phyloP scores from a whole-genome alignment of 2,113 vertebrate genomes.

The Apeltes quadracus region DNA sequence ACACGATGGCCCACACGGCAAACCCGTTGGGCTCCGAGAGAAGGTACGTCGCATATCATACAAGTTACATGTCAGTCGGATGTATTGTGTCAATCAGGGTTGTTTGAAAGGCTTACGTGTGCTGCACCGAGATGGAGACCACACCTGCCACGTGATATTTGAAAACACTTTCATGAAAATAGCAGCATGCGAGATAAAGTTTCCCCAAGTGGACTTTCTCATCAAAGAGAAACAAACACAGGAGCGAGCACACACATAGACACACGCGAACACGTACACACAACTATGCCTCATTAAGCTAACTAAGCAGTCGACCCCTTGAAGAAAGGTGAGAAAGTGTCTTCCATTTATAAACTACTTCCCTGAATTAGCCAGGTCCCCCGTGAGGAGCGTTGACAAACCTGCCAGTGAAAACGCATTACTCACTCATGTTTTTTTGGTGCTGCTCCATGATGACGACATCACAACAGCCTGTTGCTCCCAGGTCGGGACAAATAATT shows the following conservation, averaged over 20 bases:
- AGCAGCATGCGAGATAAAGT: constrained; percentile 18
- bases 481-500: constrained; percentile 26
- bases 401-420: constrained; percentile 11
- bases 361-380: constrained; percentile 55
- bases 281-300: constrained; percentile 47
- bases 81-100: neutral
- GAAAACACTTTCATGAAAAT: constrained; percentile 27
- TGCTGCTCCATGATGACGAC: constrained; percentile 3
- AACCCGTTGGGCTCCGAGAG: constrained; percentile 25
- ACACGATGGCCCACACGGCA: constrained; percentile 29
- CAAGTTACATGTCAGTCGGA: constrained; percentile 1
- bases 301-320: constrained; percentile 44
- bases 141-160: constrained; percentile 3
- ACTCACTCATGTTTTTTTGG: neutral
- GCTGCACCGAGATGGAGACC: neutral
- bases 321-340: constrained; percentile 42
- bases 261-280: constrained; percentile 9
- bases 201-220: constrained; percentile 30
- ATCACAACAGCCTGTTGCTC: constrained; percentile 12
- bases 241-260: neutral
- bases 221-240: constrained; percentile 16
- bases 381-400: constrained; percentile 31
- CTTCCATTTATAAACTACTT: constrained; percentile 57
- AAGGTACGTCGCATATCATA: constrained; percentile 3
- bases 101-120: neutral